Conservation (phyloP, 2,888 invertebrate genomes). For the Zygaena filipendulae region DNA sequence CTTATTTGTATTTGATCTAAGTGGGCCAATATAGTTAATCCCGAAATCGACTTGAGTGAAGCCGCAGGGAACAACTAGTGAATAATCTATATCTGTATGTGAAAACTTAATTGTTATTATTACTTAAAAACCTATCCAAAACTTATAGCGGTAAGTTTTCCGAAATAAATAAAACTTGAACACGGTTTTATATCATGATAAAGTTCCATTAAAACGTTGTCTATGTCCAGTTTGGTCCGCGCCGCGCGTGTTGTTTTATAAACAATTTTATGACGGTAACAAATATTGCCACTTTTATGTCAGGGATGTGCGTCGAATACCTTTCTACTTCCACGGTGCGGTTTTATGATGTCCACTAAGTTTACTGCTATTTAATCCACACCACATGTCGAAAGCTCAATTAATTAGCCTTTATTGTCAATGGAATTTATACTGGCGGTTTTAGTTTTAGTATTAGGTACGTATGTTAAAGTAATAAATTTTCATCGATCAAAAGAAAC, state of each 20-base stretch:
- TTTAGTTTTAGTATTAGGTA: too few relatives aligned
- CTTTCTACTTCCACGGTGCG: constrained; percentile 25
- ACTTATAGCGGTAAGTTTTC: too few relatives aligned
- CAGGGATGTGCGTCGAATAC: constrained; percentile 23
- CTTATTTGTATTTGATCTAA: too few relatives aligned
- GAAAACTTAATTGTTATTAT: too few relatives aligned
- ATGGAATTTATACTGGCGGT: neutral
- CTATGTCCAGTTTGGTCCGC: neutral
- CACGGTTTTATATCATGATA: neutral
- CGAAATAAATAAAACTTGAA: neutral
- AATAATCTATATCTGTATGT: too few relatives aligned
- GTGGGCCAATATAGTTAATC: too few relatives aligned
- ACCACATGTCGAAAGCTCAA: constrained; percentile 20
- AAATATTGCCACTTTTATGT: constrained; percentile 38
- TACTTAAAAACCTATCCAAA: too few relatives aligned
- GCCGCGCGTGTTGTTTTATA: constrained; percentile 18
- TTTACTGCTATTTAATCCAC: constrained; percentile 28
- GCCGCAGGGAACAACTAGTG: too few relatives aligned
- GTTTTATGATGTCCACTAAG: constrained; percentile 25
- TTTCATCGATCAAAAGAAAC: too few relatives aligned
- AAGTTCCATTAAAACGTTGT: neutral
- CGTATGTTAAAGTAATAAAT: too few relatives aligned
- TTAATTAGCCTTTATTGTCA: constrained; percentile 23
- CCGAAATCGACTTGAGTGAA: too few relatives aligned
- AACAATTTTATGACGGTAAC: constrained; percentile 39